Conservation (phyloP, 2,113 vertebrate genomes). For the Stigmatopora nigra region DNA sequence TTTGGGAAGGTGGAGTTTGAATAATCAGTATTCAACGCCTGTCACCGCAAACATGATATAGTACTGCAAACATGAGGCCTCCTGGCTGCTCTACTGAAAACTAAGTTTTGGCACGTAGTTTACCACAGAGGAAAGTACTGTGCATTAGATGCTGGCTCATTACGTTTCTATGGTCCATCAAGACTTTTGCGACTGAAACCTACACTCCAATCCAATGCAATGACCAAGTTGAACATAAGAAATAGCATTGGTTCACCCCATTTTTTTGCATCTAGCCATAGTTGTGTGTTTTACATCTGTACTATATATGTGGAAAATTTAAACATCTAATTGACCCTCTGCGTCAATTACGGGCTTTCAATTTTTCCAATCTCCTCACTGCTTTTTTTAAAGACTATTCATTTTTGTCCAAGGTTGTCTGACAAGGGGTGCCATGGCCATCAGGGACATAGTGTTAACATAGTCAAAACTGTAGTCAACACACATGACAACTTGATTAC, state of each 20-base stretch:
- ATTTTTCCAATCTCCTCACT: not conserved
- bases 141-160: not conserved
- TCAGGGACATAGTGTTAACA: not conserved
- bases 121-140: not conserved
- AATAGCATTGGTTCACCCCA: no score
- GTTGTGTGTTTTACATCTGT: not conserved
- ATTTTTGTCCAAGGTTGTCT: not conserved
- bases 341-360: not conserved
- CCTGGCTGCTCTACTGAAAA: not conserved
- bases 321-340: not conserved
- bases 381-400: not conserved
- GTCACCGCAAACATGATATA: not conserved
- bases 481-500: not conserved
- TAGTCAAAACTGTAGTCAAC: not conserved
- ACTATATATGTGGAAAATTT: not conserved
- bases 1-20: not conserved
- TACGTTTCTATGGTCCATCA: not conserved
- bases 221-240: not conserved
- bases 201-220: not conserved
- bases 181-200: not conserved
- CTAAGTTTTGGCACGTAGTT: not conserved
- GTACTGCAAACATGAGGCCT: not conserved
- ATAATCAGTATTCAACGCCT: not conserved
- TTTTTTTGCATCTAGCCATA: no score
- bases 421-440: not conserved